Base-by-base conservation (phyloP, 2,797 vertebrate species). In the Mormyrops boulengeri region DNA sequence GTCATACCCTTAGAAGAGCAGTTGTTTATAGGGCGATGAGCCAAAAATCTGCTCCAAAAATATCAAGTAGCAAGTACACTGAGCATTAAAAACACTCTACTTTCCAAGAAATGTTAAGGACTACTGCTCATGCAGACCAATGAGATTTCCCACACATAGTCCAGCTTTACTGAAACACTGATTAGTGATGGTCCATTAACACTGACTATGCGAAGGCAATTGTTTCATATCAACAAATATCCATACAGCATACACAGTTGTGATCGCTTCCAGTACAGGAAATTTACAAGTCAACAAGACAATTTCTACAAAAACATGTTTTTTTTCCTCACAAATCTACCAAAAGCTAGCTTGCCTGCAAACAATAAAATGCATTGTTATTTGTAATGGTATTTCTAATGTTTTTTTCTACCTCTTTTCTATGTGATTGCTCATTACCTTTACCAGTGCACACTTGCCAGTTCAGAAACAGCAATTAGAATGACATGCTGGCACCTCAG, bases 171-270 rank as follows among this genome's bases (percentile, higher is more conserved):
- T 93, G 93, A 94, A 95, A 94, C 92, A 86, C 93, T 95, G 94
- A 95, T 96, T 95, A 95, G 94, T 93, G 91, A 94, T 90, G 94
- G 92, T 94, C 94, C 94, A 95, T 95, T 95, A 95, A 92, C 93
- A 92, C 87, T 88, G 91, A 93, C 95, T 94, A 93, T 94, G 93
- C 94, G 94, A 95, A 94, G 94, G 95, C 94, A 94, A 95, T 93
- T 91, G 92, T 92, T 94, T 94, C 94, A 93, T 94, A 94, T 94
- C 93, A 93, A 92, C 93, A 90, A 92, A 92, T 91, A 91, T 92
- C 93, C 66, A 85, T 91, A 92, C 50, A 92, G 91, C 92, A 88
- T 90, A 91, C 90, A 88, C 89, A 88, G 91, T 84, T 92, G 92
- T 91, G 62, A 85, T 22, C n/a, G 57, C 82, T 26, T 53, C 55